phyloP scores from a whole-genome alignment of 2,888 invertebrate species.

The Spodoptera exigua region DNA sequence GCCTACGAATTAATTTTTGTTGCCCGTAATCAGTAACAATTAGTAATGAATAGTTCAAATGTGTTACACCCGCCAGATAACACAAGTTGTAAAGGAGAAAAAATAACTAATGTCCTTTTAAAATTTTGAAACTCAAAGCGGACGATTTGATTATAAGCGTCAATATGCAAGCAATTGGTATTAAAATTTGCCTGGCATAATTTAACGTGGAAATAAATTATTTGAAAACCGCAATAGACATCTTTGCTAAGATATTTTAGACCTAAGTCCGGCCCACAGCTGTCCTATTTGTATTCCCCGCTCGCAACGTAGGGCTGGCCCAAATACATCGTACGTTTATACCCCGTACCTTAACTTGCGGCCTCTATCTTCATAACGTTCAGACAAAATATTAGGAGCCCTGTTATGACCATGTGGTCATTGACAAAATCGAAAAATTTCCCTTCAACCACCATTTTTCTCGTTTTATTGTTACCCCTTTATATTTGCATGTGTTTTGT shows the following conservation, averaged over 20 bases:
- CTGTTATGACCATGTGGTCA: conserved; percentile 46
- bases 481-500: conserved; percentile 16
- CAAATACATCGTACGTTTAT: conserved; percentile 71
- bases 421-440: conserved; percentile 50
- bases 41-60: too few species aligned
- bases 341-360: conserved; percentile 75
- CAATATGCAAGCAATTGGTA: too few species aligned
- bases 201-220: too few species aligned
- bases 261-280: conserved; percentile 51
- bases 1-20: too few species aligned
- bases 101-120: too few species aligned
- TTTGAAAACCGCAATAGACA: too few species aligned
- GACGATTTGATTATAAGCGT: too few species aligned
- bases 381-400: conserved; percentile 69
- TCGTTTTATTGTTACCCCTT: conserved; percentile 30
- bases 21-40: too few species aligned
- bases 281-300: conserved; percentile 73
- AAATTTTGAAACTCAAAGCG: too few species aligned
- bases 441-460: conserved; percentile 7
- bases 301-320: conserved; percentile 66
- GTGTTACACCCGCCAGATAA: too few species aligned
- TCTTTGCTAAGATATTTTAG: neutral
- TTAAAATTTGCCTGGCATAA: too few species aligned
- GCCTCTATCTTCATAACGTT: conserved; percentile 76
- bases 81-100: too few species aligned